Base-by-base conservation (phyloP, 2,113 vertebrate species). In the Chlorodrepanis virens region DNA sequence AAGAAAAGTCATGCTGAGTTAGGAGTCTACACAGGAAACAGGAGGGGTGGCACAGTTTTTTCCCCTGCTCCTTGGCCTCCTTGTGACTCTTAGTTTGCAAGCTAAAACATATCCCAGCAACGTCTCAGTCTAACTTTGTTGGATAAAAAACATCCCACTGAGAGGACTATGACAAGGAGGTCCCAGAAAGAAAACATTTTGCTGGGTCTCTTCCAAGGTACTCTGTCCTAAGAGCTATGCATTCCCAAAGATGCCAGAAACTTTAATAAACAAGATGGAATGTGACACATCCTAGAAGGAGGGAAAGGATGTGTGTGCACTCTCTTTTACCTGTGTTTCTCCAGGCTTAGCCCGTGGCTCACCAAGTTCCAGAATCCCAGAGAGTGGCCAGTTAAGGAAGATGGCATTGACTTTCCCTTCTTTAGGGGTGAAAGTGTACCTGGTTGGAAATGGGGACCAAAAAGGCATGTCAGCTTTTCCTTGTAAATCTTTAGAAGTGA, bases 341-440 rank as follows among this genome's bases (percentile, higher is more conserved):
- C 93, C 97, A 54, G 56, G 22, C 49, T 91, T 97, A 12, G 96
- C 97, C 67, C 28, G 69, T 18, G 99, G 99, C 57, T 98, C 98
- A 33, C 74, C 97, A 50, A 99, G 98, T 78, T 97, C 50, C 85
- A 99, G 92, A 16, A 50, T 86, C 80, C 98, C 98, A 22, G 97
- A 96, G 21, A 52, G 42, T 2, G 99, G 99, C 99, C 99, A 99
- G 20, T 97, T 94, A 50, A 99, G 97, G 61, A 99, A 98, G 74
- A 99, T 53, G 12, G 99, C 99, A 71, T 98, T 99, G 64, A 99
- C 83, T 20, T 89, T 56, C 29, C 98, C 97, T 53, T 98, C 97
- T 96, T 98, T 85, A 13, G 98, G 97, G 88, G 90, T 99, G 82
- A 84, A 97, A 4, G 99, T 99, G 94, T 99, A 99, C 99, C 99